Evolutionary conservation across 2,888 invertebrate species (phyloP), one percentile per base, ranked within the genome.

Genomic region (Protodeltote pygarga): DNA sequence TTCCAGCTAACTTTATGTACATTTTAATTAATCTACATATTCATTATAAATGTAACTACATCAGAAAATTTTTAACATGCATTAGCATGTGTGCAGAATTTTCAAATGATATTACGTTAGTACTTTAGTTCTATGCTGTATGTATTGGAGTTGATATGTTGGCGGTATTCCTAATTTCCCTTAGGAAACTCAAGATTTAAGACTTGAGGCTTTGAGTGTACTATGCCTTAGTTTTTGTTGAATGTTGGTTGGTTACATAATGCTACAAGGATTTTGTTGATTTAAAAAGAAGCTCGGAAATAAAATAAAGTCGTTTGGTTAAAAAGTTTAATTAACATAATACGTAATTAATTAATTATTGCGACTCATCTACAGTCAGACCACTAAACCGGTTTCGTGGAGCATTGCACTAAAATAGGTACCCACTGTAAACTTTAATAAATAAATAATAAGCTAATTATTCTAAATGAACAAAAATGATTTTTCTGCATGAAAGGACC

Each of bases 1-100:
- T n/a, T n/a, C n/a, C n/a, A n/a, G n/a, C n/a, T n/a, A n/a, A n/a
- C n/a, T n/a, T n/a, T n/a, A n/a, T n/a, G n/a, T n/a, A n/a, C n/a
- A n/a, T n/a, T n/a, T n/a, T n/a, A n/a, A n/a, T n/a, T n/a, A n/a
- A n/a, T n/a, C n/a, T n/a, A n/a, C 25, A 45, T 41, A 65, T 55
- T 48, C 48, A 63, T 62, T 55, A 41, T 39, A 19, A 27, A 62
- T 24, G 11, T 34, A 62, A 55, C 40, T 62, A 35, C 33, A 57
- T 62, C 62, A 29, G 31, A 15, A 31, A 39, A 57, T 39, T 55
- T 47, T 37, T 39, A 57, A 62, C 57, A 62, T 55, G 55, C 19
- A 40, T 62, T 54, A 47, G 23, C 25, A 24, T 40, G 19, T 8
- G 19, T 19, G 17, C 19, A 19, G 31, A 31, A 31, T 19, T 31